phyloP scores from a whole-genome alignment of 2,797 vertebrate species.

The Brachyrhaphis roseni region DNA sequence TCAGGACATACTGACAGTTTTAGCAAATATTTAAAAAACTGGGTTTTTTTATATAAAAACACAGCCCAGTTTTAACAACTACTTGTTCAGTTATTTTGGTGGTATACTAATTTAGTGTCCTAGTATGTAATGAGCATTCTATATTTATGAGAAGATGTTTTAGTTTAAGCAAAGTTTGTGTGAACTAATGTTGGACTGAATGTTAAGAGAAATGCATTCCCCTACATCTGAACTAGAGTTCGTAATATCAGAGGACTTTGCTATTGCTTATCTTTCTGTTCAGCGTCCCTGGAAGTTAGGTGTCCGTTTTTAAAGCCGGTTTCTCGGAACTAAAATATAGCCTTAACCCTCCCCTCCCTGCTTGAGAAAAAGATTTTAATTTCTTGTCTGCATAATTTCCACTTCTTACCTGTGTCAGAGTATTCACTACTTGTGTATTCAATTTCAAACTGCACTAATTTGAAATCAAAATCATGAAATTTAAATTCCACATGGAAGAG shows the following conservation, averaged over 20 bases:
- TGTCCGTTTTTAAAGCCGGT: slow-evolving; percentile 26
- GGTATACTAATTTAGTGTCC: slow-evolving; percentile 45
- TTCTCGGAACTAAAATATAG: slow-evolving; percentile 54
- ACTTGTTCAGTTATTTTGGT: slow-evolving; percentile 43
- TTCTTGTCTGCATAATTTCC: not conserved
- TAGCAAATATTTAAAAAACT: too few species aligned
- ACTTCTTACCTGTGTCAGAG: too few species aligned
- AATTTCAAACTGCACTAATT: not conserved
- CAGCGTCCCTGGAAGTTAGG: slow-evolving; percentile 31
- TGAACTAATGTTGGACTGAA: slow-evolving; percentile 64
- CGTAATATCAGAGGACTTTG: slow-evolving; percentile 23
- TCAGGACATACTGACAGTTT: too few species aligned
- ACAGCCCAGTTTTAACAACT: slow-evolving; percentile 13
- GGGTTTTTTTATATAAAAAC: too few species aligned
- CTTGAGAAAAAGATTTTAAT: slow-evolving; percentile 11
- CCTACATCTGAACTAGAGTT: slow-evolving; percentile 29
- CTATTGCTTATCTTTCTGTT: slow-evolving; percentile 35
- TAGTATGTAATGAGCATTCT: slow-evolving; percentile 52
- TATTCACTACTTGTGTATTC: not conserved
- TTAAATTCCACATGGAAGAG: not conserved
- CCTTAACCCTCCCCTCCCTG: slow-evolving; percentile 73
- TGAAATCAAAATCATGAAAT: not conserved
- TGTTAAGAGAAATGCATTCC: slow-evolving; percentile 40
- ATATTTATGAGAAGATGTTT: slow-evolving; percentile 52
- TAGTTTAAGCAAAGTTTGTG: slow-evolving; percentile 54